Percentiles rank a stretch among this genome's conserved stretches.
Evolutionary conservation across 2,888 invertebrate species (phyloP).

Genomic region (Athripsodes cinereus): DNA sequence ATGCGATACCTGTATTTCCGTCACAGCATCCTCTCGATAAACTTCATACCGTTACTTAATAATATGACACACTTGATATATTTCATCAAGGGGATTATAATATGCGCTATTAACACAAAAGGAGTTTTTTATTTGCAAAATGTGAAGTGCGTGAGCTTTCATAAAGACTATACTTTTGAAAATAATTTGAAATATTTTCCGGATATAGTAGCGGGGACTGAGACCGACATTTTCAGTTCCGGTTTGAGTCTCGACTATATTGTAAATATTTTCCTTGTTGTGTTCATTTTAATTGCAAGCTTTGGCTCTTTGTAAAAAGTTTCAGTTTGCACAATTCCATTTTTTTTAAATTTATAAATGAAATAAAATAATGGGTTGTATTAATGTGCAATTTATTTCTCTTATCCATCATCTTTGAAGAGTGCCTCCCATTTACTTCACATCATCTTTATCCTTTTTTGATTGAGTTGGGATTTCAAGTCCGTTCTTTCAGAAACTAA

Average conservation of each 20-base stretch:
- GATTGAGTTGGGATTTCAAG: no score
- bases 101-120: neutral
- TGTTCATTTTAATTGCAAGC: neutral
- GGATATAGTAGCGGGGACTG: neutral
- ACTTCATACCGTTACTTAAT: neutral
- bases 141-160: neutral
- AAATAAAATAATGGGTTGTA: no score
- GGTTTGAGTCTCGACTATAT: slow-evolving; percentile 15
- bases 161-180: neutral
- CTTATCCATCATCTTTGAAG: no score
- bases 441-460: no score
- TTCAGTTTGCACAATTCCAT: no score
- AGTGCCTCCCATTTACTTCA: no score
- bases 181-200: neutral
- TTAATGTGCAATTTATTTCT: neutral
- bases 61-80: neutral
- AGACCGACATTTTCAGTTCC: slow-evolving; percentile 11
- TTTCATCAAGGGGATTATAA: neutral
- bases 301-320: neutral
- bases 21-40: neutral
- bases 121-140: neutral
- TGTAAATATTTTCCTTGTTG: slow-evolving; percentile 6
- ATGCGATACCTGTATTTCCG: slow-evolving; percentile 5
- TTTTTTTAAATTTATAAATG: no score
- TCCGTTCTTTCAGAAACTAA: no score